phyloP scores from a whole-genome alignment of 2,113 vertebrate species.

The Proteles cristata region DNA sequence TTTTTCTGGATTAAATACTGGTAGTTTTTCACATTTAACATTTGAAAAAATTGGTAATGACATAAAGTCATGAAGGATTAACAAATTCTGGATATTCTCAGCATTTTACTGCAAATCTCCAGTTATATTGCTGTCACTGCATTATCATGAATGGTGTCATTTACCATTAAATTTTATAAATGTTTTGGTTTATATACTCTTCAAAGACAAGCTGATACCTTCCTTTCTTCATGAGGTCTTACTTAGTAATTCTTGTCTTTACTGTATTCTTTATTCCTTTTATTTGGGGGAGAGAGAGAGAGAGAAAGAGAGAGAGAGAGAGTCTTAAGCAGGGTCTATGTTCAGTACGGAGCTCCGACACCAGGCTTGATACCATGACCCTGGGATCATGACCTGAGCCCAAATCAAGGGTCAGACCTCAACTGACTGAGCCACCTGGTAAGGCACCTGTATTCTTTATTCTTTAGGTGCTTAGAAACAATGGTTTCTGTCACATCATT shows the following conservation, averaged over 20 bases:
- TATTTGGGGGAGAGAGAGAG: background rate
- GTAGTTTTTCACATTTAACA: background rate
- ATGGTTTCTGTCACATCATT: background rate
- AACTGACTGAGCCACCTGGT: no score
- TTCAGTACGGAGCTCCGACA: no score
- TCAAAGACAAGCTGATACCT: background rate
- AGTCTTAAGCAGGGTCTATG: no score
- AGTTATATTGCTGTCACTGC: background rate
- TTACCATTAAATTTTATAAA: constrained; percentile 5
- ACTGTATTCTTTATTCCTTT: background rate
- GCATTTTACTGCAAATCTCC: background rate
- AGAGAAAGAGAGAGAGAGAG: no score
- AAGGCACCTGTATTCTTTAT: background rate
- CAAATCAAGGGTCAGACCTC: no score
- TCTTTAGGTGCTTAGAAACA: background rate
- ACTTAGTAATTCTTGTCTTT: background rate
- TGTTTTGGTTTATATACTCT: background rate
- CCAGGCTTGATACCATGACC: no score
- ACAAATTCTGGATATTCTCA: background rate
- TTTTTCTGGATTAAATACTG: constrained; percentile 38
- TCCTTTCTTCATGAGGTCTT: background rate
- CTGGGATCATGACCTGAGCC: no score
- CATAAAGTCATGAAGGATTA: background rate
- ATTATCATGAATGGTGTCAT: background rate
- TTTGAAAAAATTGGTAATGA: background rate